Evolutionary conservation across 2,113 vertebrate species (phyloP).

Genomic region (Dascyllus trimaculatus): DNA sequence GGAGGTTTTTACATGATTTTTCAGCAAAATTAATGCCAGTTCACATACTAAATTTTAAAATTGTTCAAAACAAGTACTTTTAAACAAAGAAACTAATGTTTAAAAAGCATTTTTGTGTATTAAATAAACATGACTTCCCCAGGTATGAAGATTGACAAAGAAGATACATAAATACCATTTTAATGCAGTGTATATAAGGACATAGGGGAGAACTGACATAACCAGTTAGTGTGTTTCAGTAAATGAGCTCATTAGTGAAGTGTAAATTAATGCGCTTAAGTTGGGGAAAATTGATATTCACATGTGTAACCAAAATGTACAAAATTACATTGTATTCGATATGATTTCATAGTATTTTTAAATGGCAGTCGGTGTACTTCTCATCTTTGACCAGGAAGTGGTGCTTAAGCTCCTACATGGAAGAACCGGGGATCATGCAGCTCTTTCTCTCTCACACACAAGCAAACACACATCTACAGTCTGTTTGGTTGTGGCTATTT

Average conservation of each 20-base stretch:
- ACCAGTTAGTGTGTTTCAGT: not conserved
- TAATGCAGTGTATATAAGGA: too few relatives aligned
- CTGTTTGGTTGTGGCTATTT: not conserved
- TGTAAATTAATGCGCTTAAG: not conserved
- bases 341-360: not conserved
- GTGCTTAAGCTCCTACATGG: slow-evolving; percentile 69
- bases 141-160: too few relatives aligned
- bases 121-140: not conserved
- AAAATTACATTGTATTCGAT: not conserved
- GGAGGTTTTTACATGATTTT: not conserved
- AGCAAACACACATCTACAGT: slow-evolving; percentile 15
- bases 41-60: not conserved
- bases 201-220: not conserved
- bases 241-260: not conserved
- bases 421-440: not conserved
- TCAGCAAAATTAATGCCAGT: not conserved
- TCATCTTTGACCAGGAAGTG: slow-evolving; percentile 71
- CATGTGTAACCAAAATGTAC: not conserved
- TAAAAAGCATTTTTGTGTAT: not conserved
- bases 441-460: slow-evolving; percentile 13
- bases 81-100: slow-evolving; percentile 1
- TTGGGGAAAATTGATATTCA: not conserved
- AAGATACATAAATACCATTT: too few relatives aligned
- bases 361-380: slow-evolving; percentile 53
- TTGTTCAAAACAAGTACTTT: not conserved